These are phyloP conservation scores for Cantharis lateralis DNA, from an alignment of 2,888 invertebrate species.

Conservation along the genomic window DNA sequence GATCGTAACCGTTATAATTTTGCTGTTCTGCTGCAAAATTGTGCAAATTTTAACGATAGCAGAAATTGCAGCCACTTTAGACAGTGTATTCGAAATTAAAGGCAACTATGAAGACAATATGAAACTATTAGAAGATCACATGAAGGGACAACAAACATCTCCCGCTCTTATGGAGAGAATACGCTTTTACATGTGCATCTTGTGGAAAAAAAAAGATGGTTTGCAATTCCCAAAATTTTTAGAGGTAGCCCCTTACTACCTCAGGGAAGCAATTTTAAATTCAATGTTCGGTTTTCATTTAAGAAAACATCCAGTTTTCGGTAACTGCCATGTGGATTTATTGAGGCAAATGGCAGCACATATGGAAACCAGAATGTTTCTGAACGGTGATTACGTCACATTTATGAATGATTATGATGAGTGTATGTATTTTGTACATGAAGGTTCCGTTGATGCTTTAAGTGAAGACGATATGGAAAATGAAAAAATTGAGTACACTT, in stretches of 20 bases:
- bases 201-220: constrained; percentile 28
- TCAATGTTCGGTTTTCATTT: constrained; percentile 40
- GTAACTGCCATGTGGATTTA: constrained; percentile 38
- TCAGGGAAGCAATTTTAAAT: constrained; percentile 39
- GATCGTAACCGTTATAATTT: not conserved
- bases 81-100: constrained; percentile 16
- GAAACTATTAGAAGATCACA: constrained; percentile 13
- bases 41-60: constrained; percentile 18
- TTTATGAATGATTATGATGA: constrained; percentile 39
- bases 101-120: constrained; percentile 20
- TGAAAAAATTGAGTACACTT: constrained; percentile 29
- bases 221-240: constrained; percentile 31
- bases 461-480: constrained; percentile 32
- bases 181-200: constrained; percentile 16
- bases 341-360: constrained; percentile 38
- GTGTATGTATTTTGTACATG: constrained; percentile 43
- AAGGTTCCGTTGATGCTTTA: constrained; percentile 36
- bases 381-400: constrained; percentile 37
- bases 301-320: constrained; percentile 34
- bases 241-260: constrained; percentile 38
- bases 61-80: constrained; percentile 20
- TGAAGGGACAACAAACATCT: constrained; percentile 5
- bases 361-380: constrained; percentile 34
- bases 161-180: not conserved
- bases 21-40: constrained; percentile 14